phyloP scores from a whole-genome alignment of 2,797 vertebrate species.

The Anisognathus igniventris region DNA sequence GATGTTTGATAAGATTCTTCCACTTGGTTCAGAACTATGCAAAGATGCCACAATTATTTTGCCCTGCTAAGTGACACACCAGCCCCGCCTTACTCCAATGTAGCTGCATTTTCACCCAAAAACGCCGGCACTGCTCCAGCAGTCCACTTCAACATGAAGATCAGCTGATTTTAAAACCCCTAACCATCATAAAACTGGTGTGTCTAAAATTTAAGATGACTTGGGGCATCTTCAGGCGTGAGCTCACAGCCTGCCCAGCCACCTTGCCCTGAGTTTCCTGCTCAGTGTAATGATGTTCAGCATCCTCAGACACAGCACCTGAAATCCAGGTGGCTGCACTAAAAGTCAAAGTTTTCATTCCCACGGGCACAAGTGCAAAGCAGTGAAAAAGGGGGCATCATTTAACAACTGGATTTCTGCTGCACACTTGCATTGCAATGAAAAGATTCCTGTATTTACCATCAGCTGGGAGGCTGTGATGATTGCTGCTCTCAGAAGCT shows the following conservation, averaged over 20 bases:
- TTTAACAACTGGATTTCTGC: not conserved
- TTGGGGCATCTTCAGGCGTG: not conserved
- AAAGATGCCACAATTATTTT: not conserved
- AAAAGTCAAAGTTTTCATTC: not conserved
- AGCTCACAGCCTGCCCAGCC: not conserved
- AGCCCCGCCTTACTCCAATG: not conserved
- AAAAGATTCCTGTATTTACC: slow-evolving; percentile 24
- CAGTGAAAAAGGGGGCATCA: not conserved
- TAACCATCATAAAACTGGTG: not conserved
- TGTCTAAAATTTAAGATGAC: not conserved
- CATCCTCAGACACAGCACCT: not conserved
- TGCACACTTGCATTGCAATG: not conserved
- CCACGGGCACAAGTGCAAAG: not conserved
- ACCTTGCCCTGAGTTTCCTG: not conserved
- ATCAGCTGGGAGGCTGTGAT: not conserved
- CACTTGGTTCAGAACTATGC: not conserved
- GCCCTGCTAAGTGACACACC: not conserved
- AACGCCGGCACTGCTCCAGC: not conserved
- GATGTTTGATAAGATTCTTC: not conserved
- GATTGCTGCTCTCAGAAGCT: not conserved
- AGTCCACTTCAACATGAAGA: not conserved
- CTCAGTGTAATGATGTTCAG: not conserved
- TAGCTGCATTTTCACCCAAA: not conserved
- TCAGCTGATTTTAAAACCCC: not conserved
- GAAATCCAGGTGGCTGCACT: not conserved